Evolutionary conservation across 92 coral and sea anemone species (phyloP).

Genomic region (Metridium senile): DNA sequence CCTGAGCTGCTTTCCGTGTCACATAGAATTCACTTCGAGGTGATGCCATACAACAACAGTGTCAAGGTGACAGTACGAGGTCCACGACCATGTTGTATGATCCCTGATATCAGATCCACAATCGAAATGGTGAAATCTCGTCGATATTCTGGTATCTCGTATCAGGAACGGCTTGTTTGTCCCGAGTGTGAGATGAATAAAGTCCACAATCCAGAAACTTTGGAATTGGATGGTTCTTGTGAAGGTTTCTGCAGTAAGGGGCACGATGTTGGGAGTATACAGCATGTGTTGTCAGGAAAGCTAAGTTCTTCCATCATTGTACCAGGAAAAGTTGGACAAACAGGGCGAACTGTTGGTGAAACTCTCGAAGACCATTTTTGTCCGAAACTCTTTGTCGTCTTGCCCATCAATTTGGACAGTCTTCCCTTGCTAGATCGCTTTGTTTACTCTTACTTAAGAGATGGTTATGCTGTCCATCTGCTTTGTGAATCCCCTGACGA

Average conservation of each 20-base stretch:
- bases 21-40: slow-evolving; percentile 38
- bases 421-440: slow-evolving; percentile 36
- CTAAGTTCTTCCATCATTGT: too few species aligned
- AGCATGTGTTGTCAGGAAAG: slow-evolving; percentile 13
- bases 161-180: slow-evolving; percentile 21
- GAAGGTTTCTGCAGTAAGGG: slow-evolving; percentile 35
- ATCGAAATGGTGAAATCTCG: slow-evolving; percentile 16
- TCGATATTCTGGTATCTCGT: slow-evolving; percentile 24
- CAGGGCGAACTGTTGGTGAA: slow-evolving; percentile 21
- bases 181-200: slow-evolving; percentile 41
- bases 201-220: slow-evolving; percentile 15
- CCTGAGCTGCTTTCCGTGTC: not conserved
- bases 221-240: not conserved
- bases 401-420: slow-evolving; percentile 37
- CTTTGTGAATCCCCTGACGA: slow-evolving; percentile 41
- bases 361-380: slow-evolving; percentile 28
- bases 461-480: slow-evolving; percentile 49
- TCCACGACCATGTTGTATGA: slow-evolving; percentile 28
- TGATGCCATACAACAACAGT: slow-evolving; percentile 38
- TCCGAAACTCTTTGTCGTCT: slow-evolving; percentile 41
- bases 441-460: slow-evolving; percentile 34
- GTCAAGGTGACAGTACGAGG: slow-evolving; percentile 38
- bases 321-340: not conserved
- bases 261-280: slow-evolving; percentile 16
- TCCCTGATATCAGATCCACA: slow-evolving; percentile 21